Conservation (phyloP, 2,888 invertebrate genomes). For the Aricia artaxerxes region DNA sequence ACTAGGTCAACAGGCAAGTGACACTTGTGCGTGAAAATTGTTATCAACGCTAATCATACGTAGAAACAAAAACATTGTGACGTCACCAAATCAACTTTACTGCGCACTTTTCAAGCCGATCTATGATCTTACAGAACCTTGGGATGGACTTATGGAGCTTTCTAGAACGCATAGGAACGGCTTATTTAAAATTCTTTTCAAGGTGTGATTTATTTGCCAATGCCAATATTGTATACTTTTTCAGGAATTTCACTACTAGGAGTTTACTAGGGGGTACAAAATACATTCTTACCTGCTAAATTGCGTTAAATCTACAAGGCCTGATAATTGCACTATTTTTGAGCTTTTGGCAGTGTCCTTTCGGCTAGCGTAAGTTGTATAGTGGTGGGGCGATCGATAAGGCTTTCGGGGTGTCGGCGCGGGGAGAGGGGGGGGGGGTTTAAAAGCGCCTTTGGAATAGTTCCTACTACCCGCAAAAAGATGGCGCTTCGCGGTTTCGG, state of each 20-base stretch:
- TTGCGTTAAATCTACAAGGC: constrained; percentile 49
- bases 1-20: constrained; percentile 15
- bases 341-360: constrained; percentile 58
- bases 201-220: neutral
- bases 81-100: neutral
- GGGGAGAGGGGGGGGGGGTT: constrained; percentile 39
- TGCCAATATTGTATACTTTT: neutral
- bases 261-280: too few relatives aligned
- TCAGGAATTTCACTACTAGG: neutral
- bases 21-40: neutral
- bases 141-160: neutral
- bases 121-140: neutral
- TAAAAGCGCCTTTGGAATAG: constrained; percentile 40
- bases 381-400: constrained; percentile 69
- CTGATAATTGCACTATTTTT: constrained; percentile 53
- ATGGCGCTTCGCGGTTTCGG: constrained; percentile 55
- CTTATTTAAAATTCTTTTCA: constrained; percentile 18
- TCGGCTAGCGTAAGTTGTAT: constrained; percentile 66
- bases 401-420: constrained; percentile 49
- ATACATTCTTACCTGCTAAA: constrained; percentile 11
- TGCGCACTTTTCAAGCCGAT: neutral
- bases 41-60: neutral
- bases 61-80: constrained; percentile 16
- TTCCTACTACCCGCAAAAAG: constrained; percentile 60
- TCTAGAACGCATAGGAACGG: constrained; percentile 1